Evolutionary conservation across 1,140 invertebrate genomes (phyloP).

Genomic region (Telenomus remus): DNA sequence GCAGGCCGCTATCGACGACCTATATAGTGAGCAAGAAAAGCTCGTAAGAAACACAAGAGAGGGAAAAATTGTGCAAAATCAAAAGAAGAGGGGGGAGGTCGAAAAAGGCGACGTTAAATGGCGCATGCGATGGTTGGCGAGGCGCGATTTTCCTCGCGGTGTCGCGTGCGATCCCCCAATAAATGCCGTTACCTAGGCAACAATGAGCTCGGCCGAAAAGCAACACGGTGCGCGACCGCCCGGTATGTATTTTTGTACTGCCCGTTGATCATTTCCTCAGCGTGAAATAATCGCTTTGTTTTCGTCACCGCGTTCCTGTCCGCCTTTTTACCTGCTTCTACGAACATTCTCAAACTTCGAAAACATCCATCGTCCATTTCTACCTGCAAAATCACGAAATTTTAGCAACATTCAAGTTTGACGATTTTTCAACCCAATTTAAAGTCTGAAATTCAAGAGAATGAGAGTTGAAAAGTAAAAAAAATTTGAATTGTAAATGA

Average conservation of each 20-base stretch:
- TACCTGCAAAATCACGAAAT: too few relatives aligned
- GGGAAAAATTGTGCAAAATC: neutral
- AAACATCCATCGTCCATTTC: too few relatives aligned
- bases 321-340: too few relatives aligned
- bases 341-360: too few relatives aligned
- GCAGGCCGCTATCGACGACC: conserved; percentile 51
- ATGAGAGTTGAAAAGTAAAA: too few relatives aligned
- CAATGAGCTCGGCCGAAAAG: conserved; percentile 35
- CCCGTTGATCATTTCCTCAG: conserved; percentile 38
- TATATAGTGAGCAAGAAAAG: conserved; percentile 38
- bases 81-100: neutral
- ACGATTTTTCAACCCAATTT: too few relatives aligned
- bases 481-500: too few relatives aligned
- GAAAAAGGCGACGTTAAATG: conserved; percentile 18
- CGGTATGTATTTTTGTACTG: conserved; percentile 37
- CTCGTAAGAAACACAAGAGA: conserved; percentile 4
- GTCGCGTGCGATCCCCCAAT: conserved; percentile 45
- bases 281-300: conserved; percentile 31
- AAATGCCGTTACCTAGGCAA: conserved; percentile 48
- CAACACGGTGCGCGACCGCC: conserved; percentile 19
- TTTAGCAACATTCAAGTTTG: too few relatives aligned
- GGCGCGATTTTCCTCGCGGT: conserved; percentile 25
- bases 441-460: too few relatives aligned
- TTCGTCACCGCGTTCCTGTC: conserved; percentile 38
- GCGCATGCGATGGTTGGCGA: conserved; percentile 36